Base-by-base conservation (phyloP, 1,140 invertebrate genomes). In the Potamilus streckersoni region DNA sequence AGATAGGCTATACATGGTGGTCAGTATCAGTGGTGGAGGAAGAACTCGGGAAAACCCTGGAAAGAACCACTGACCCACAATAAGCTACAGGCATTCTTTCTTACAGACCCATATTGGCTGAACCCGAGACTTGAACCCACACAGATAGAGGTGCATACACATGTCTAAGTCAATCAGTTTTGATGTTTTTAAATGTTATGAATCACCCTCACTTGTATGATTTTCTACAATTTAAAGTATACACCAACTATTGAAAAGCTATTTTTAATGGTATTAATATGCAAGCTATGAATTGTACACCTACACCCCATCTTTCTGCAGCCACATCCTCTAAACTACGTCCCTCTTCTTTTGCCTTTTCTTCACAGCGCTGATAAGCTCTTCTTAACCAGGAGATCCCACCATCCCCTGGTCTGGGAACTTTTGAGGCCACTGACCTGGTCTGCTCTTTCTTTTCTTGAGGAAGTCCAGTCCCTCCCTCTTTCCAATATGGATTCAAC, bases 401-500 rank as follows among this genome's bases (percentile, higher is more conserved):
- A 65, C 84, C 80, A 79, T 86, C 86, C 14, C 86, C 86, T 27
- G 82, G 49, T 2, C 49, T 68, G 16, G 62, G 15, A 14, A 49
- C 38, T 49, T 49, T 49, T 49, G 38, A 11, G 38, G 38, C 19
- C 17, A 58, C 2, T 23, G 59, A 57, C 20, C 19, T 61, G 15
- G 61, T 64, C 20, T 69, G 70, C 57, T 80, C 69, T 68, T 55
- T 60, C 19, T 73, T 66, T 19, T 84, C 81, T 31, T 86, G 74
- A 38, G 95, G 96, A 71, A 97, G 87, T 19, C 96, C 96, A 65
- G 91, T 93, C 16, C 96, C 96, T 73, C 95, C 95, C 90, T 94
- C 91, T 92, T 95, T 96, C 95, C 96, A 97, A 88, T 96, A 95
- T 2, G 96, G 96, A 92, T 98, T 98, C 65, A 97, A 90, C 91